Percentiles rank a stretch among this genome's conserved stretches.
phyloP scores from a whole-genome alignment of 2,113 vertebrate genomes.

The Aphyosemion australe region DNA sequence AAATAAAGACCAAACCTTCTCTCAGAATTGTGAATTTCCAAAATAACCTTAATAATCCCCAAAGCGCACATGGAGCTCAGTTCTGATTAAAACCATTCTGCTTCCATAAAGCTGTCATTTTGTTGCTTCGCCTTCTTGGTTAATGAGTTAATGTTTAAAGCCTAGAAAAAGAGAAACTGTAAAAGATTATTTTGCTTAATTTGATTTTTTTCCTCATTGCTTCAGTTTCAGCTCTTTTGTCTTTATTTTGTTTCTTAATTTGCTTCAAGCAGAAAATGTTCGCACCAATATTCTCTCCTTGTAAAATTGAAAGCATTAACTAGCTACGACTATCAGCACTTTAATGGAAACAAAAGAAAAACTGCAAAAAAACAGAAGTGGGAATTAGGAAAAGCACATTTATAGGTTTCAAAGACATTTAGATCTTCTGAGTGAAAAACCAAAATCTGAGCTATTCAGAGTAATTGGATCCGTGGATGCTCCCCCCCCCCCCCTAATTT shows the following conservation, averaged over 20 bases:
- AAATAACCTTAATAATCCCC: neutral
- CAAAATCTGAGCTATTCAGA: neutral
- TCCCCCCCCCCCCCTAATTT: constrained; percentile 1
- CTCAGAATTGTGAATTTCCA: neutral
- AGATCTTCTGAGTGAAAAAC: neutral
- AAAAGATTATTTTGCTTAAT: too few relatives aligned
- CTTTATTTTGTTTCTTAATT: too few relatives aligned
- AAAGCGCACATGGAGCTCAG: neutral
- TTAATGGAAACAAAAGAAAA: too few relatives aligned
- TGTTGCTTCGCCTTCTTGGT: neutral
- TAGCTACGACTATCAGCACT: too few relatives aligned
- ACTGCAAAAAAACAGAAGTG: too few relatives aligned
- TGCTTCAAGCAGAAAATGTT: too few relatives aligned
- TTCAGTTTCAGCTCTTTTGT: too few relatives aligned
- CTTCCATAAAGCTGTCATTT: neutral
- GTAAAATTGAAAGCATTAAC: too few relatives aligned
- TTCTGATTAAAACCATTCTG: neutral
- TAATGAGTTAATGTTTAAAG: neutral
- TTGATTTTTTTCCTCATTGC: too few relatives aligned
- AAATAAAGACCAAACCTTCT: neutral
- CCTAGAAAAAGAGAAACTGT: neutral
- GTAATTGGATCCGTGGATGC: neutral
- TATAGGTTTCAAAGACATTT: too few relatives aligned
- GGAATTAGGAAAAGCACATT: too few relatives aligned
- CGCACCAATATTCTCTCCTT: too few relatives aligned